Conservation (phyloP, 2,113 vertebrate genomes). For the Cyanistes caeruleus region DNA sequence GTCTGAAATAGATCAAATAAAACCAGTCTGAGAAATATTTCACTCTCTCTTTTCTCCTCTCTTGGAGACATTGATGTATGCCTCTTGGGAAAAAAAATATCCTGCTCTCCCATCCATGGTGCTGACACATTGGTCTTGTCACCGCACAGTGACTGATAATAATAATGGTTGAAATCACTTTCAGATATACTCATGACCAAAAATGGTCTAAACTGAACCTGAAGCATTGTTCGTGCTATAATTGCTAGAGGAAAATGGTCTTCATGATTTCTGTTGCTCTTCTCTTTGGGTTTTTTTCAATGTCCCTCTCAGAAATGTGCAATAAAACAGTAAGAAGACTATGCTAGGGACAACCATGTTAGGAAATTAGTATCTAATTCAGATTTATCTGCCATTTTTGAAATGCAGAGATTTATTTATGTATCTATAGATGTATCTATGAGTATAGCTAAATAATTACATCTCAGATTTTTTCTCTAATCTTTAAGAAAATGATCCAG, state of each 20-base stretch:
- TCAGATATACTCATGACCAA: neutral
- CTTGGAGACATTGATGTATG: constrained; percentile 61
- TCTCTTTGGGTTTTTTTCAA: neutral
- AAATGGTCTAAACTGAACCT: neutral
- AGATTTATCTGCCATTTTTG: neutral
- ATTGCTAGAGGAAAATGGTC: neutral
- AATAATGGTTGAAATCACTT: constrained; percentile 15
- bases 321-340: neutral
- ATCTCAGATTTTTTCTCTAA: neutral
- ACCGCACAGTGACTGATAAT: neutral
- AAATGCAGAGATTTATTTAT: neutral
- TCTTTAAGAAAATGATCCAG: neutral
- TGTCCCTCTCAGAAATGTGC: neutral
- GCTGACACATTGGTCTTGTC: constrained; percentile 50
- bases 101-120: constrained; percentile 4
- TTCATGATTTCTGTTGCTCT: neutral
- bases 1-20: constrained; percentile 69
- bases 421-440: neutral
- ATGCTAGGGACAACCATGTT: neutral
- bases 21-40: constrained; percentile 69
- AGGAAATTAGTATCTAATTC: neutral
- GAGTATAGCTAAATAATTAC: neutral
- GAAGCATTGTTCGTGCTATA: neutral
- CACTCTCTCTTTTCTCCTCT: constrained; percentile 42
- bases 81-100: constrained; percentile 39